Evolutionary conservation across 2,888 invertebrate genomes (phyloP).

Genomic region (Perizoma flavofasciatum): DNA sequence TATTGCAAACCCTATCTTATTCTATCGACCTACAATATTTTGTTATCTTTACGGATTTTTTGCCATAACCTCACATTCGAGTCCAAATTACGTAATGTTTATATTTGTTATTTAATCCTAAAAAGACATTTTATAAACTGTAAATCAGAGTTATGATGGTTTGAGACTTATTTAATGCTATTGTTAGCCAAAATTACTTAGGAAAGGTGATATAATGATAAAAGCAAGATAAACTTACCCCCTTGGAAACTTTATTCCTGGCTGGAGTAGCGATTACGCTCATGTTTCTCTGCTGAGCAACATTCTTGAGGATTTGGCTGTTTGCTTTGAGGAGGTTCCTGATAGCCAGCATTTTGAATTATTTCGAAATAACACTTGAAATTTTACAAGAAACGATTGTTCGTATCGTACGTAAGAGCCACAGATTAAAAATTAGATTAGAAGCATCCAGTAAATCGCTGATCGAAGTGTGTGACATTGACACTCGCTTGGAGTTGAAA

Average conservation of each 20-base stretch:
- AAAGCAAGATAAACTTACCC: slow-evolving; percentile 52
- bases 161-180: not conserved
- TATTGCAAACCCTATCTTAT: no score
- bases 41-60: not conserved
- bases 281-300: slow-evolving; percentile 68
- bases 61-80: slow-evolving; percentile 35
- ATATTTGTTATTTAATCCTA: slow-evolving; percentile 6
- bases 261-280: slow-evolving; percentile 62
- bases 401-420: slow-evolving; percentile 2
- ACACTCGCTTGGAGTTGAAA: not conserved
- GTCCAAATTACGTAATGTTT: slow-evolving; percentile 46
- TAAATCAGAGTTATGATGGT: no score
- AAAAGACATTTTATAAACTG: not conserved
- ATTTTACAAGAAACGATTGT: not conserved
- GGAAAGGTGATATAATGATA: not conserved
- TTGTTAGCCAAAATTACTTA: not conserved
- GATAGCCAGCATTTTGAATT: slow-evolving; percentile 65
- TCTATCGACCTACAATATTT: no score
- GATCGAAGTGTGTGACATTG: not conserved
- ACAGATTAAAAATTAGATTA: not conserved
- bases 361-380: slow-evolving; percentile 19
- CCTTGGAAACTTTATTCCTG: slow-evolving; percentile 61
- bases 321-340: slow-evolving; percentile 63
- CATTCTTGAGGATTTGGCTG: slow-evolving; percentile 62
- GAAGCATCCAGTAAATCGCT: no score